Evolutionary conservation across 2,113 vertebrate genomes (phyloP), one percentile per base, ranked within the genome.

Genomic region (Antigone vipio): DNA sequence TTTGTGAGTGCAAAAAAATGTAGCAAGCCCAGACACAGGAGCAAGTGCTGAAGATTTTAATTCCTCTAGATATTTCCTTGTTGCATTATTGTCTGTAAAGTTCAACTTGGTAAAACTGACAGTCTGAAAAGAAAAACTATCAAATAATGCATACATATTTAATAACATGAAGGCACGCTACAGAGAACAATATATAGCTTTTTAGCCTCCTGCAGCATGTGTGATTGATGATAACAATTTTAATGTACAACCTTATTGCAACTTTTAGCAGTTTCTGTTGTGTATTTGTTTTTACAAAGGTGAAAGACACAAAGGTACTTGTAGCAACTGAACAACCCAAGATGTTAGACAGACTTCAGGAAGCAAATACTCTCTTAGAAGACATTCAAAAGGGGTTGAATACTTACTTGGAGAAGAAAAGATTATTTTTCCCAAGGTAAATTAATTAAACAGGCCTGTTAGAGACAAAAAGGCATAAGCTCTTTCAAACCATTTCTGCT

Each of bases 401-500:
- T 97, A 97, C 97, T 56, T 99, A 99, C 94, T 95, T 99, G 95
- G 99, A 99, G 92, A 98, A 98, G 89, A 99, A 99, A 96, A 98
- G 98, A 79, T 97, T 98, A 3, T 98, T 97, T 97, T 98, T 98
- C 75, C 98, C 98, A 96, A 99, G 99, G 99, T 99, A 98, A 94
- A 67, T 27, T 60, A 82, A 44, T 88, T 81, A 53, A 95, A 38
- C 6, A 69, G 32, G 35, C 55, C 9, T 47, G 4, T 67, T 91
- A 73, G 52, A 89, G 76, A 87, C 7, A 50, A 71, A 68, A 90
- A 75, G 12, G 24, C 12, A 4, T 23, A 59, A 72, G 5, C n/a
- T 88, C n/a, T 93, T 91, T 85, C 38, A 72, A 59, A 38, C 26
- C 3, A 12, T 93, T 82, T 92, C 47, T 67, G 38, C 27, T 87